phyloP scores from a whole-genome alignment of 2,888 invertebrate species.

The Torymus aiolomorphi region DNA sequence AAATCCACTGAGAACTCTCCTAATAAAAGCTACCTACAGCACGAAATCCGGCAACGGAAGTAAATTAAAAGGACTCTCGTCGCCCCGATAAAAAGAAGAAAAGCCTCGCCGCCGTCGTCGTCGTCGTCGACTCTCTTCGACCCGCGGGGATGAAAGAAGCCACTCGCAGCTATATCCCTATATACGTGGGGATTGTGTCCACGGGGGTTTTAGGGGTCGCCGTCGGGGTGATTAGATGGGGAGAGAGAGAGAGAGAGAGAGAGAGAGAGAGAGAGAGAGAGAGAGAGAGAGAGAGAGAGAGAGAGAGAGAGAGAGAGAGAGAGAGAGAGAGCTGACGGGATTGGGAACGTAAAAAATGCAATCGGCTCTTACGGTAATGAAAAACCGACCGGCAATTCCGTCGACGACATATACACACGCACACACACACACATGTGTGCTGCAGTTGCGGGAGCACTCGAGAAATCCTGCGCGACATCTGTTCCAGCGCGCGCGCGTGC shows the following conservation, averaged over 20 bases:
- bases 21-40: conserved; percentile 28
- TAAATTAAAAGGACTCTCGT: conserved; percentile 39
- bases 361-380: conserved; percentile 75
- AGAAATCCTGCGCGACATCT: conserved; percentile 42
- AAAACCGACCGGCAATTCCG: conserved; percentile 63
- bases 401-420: background rate
- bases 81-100: conserved; percentile 33
- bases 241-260: too few relatives aligned
- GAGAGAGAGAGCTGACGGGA: conserved; percentile 46
- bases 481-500: conserved; percentile 24
- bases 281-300: too few relatives aligned
- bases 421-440: conserved; percentile 7
- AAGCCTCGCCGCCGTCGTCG: background rate
- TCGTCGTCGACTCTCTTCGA: background rate
- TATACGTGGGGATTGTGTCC: conserved; percentile 5
- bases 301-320: too few relatives aligned
- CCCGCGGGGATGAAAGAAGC: conserved; percentile 42
- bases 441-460: conserved; percentile 38
- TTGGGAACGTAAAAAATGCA: conserved; percentile 72
- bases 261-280: too few relatives aligned
- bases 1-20: conserved; percentile 9
- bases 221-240: conserved; percentile 49
- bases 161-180: background rate
- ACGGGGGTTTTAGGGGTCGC: conserved; percentile 19
- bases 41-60: conserved; percentile 27